Percentiles rank a stretch among this genome's conserved stretches.
Evolutionary conservation across 2,797 vertebrate genomes (phyloP).

Genomic region (Nannoperca australis): DNA sequence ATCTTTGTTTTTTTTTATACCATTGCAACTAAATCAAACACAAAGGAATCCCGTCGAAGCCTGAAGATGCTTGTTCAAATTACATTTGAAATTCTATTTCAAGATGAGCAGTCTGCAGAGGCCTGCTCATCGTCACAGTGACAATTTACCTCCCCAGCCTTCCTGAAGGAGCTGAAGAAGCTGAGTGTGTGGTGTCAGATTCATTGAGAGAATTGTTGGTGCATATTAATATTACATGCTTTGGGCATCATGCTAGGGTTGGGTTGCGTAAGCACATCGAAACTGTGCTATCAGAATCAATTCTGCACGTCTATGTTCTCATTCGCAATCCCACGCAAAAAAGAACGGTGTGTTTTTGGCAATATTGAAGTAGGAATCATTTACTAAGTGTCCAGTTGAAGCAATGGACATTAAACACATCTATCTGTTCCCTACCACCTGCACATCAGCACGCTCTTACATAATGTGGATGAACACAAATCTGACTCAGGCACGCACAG

Average conservation of each 20-base stretch:
- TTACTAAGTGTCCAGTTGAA: slow-evolving; percentile 47
- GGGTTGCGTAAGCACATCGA: slow-evolving; percentile 28
- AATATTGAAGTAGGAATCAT: slow-evolving; percentile 1
- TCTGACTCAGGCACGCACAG: slow-evolving; percentile 57
- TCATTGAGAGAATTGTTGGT: slow-evolving; percentile 51
- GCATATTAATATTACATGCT: slow-evolving; percentile 70
- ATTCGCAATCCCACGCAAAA: not conserved
- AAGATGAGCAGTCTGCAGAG: slow-evolving; percentile 48
- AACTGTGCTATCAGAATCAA: slow-evolving; percentile 51
- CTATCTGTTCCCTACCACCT: slow-evolving; percentile 45
- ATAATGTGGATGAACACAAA: slow-evolving; percentile 60
- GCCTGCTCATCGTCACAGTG: slow-evolving; percentile 49
- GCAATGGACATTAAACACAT: slow-evolving; percentile 46
- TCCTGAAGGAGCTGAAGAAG: slow-evolving; percentile 51
- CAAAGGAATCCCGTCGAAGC: slow-evolving; percentile 42
- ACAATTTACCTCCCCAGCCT: slow-evolving; percentile 55
- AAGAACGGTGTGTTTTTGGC: not conserved
- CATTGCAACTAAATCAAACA: slow-evolving; percentile 59
- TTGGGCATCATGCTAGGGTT: slow-evolving; percentile 39
- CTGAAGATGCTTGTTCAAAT: slow-evolving; percentile 62
- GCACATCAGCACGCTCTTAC: slow-evolving; percentile 33
- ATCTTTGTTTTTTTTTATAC: slow-evolving; percentile 40
- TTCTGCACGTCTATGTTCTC: slow-evolving; percentile 41
- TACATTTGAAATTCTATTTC: slow-evolving; percentile 65
- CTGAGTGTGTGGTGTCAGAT: slow-evolving; percentile 54